phyloP scores from a whole-genome alignment of 1,140 invertebrate species.

The Drosophila ficusphila region DNA sequence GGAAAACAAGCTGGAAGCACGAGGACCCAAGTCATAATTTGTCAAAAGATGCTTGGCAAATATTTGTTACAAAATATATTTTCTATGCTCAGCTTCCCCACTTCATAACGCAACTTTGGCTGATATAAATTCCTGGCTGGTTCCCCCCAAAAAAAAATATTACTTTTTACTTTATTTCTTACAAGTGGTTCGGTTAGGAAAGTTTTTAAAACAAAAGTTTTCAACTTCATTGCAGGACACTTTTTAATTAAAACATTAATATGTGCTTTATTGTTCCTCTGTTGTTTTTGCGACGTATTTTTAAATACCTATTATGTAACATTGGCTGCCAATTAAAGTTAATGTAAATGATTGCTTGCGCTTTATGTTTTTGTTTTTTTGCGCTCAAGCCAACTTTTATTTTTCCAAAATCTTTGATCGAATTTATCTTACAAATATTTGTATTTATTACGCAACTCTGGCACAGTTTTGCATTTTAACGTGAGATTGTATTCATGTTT shows the following conservation, averaged over 20 bases:
- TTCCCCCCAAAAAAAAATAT: constrained; percentile 48
- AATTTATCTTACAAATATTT: too few species aligned
- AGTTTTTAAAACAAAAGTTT: constrained; percentile 24
- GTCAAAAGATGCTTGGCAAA: constrained; percentile 76
- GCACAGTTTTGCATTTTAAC: too few species aligned
- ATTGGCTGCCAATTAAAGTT: too few species aligned
- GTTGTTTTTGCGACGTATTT: too few species aligned
- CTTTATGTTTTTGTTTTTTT: too few species aligned
- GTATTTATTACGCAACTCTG: too few species aligned
- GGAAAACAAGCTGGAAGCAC: constrained; percentile 20
- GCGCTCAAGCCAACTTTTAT: too few species aligned
- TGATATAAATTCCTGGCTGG: constrained; percentile 56
- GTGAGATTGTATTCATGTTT: too few species aligned
- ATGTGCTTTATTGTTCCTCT: neutral
- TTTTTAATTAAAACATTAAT: constrained; percentile 4
- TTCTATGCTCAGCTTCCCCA: constrained; percentile 48
- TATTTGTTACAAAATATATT: constrained; percentile 69
- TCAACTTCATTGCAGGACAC: neutral
- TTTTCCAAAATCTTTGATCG: too few species aligned
- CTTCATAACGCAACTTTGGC: constrained; percentile 43
- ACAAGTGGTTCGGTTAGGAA: constrained; percentile 19
- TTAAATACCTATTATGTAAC: too few species aligned
- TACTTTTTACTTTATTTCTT: constrained; percentile 47
- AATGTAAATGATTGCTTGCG: too few species aligned
- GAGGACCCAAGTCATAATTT: constrained; percentile 71